These are phyloP conservation scores for Achatina immaculata DNA, from an alignment of 1,140 invertebrate species.

Conservation along the genomic window DNA sequence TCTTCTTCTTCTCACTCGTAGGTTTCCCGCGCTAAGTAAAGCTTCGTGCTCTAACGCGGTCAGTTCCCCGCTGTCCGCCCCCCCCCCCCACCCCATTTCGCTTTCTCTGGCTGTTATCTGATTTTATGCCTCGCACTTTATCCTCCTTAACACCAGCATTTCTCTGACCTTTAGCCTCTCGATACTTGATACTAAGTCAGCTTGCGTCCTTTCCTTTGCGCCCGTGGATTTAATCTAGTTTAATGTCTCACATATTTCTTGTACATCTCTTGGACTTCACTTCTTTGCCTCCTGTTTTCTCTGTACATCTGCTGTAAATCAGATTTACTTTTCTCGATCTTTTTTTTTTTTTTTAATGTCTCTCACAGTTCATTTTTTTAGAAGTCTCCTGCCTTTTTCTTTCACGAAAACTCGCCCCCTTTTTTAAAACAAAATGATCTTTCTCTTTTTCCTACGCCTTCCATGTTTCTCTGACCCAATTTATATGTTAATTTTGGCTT, in stretches of 20 bases:
- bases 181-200: too few species aligned
- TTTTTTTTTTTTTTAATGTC: background rate
- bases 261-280: background rate
- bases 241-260: background rate
- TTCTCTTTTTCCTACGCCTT: background rate
- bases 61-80: too few species aligned
- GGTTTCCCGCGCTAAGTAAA: too few species aligned
- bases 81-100: too few species aligned
- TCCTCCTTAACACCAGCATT: too few species aligned
- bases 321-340: background rate
- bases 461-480: background rate
- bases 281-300: background rate
- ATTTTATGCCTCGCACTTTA: too few species aligned
- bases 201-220: background rate
- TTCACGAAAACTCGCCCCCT: background rate
- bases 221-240: background rate
- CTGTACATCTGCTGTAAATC: background rate
- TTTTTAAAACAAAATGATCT: background rate
- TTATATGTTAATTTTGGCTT: background rate
- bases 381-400: background rate
- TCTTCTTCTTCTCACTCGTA: too few species aligned
- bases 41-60: too few species aligned
- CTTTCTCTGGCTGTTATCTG: too few species aligned
- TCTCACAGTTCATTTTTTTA: background rate
- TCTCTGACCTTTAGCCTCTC: too few species aligned